These are phyloP conservation scores for Scaptomyza flava DNA, from an alignment of 2,888 invertebrate genomes.

Conservation along the genomic window DNA sequence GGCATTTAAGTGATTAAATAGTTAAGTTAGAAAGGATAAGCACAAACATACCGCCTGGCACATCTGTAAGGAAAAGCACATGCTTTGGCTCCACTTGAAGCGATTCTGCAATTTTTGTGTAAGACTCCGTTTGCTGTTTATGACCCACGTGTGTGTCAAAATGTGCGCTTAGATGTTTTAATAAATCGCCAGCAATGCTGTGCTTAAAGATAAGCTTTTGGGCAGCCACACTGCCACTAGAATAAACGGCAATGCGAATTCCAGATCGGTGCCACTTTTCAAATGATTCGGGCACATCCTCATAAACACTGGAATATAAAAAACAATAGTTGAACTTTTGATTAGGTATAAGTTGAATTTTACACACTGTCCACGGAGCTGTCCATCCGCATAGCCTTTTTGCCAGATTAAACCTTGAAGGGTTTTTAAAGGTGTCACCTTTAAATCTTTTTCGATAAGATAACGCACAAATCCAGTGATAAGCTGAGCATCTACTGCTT, in stretches of 20 bases:
- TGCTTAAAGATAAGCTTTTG: constrained; percentile 94
- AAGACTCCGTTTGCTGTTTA: constrained; percentile 92
- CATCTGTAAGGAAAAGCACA: constrained; percentile 94
- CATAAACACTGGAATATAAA: constrained; percentile 89
- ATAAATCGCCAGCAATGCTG: constrained; percentile 91
- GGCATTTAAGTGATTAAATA: neutral
- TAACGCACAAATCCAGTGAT: constrained; percentile 90
- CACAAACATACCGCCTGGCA: constrained; percentile 90
- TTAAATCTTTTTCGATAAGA: constrained; percentile 93
- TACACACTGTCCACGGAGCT: constrained; percentile 95
- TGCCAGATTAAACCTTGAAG: constrained; percentile 97
- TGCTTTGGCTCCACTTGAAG: constrained; percentile 88
- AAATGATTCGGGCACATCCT: constrained; percentile 92
- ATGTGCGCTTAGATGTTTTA: constrained; percentile 89
- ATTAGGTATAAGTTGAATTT: neutral
- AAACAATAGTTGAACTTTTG: neutral
- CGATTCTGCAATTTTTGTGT: constrained; percentile 89
- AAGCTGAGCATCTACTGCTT: constrained; percentile 84
- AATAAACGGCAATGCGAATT: constrained; percentile 92
- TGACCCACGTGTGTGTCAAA: constrained; percentile 94
- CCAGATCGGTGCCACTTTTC: constrained; percentile 89
- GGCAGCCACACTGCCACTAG: constrained; percentile 95
- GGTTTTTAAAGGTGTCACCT: constrained; percentile 91
- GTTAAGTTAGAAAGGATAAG: neutral
- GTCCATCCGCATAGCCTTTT: constrained; percentile 91